Evolutionary conservation across 2,113 vertebrate genomes (phyloP), one percentile per base, ranked within the genome.

Genomic region (Sinocyclocheilus maitianheensis): DNA sequence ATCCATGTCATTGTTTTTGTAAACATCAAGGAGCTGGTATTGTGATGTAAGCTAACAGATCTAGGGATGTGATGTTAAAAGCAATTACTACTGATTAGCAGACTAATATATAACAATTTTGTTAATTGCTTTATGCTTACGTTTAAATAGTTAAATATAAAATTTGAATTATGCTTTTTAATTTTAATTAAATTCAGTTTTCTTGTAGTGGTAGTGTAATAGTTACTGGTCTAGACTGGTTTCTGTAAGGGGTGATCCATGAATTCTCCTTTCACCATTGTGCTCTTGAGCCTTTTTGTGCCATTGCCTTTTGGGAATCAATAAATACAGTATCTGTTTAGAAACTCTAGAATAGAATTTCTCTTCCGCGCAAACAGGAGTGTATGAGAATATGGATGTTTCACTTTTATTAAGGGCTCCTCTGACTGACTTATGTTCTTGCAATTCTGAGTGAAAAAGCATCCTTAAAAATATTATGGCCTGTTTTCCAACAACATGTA

Each of bases 1-100:
- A 91, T 91, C 90, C 83, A 83, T 93, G 88, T 89, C 86, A 88
- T 90, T 86, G 81, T 86, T 87, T 65, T 72, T 89, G 85, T 91
- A 81, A 87, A 78, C 30, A 30, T 86, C 51, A 69, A 51, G n/a
- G 3, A 77, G 43, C 11, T 77, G 48, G 43, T 30, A 43, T 72
- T 72, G 37, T 14, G 3, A 74, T 14, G 53, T 20, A 83, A 34
- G 63, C n/a, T 67, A 65, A 18, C 55, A 18, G 51, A 51, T 72
- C 24, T 16, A 48, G 48, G 3, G 40, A 34, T 48, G 14, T 3
- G 2, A 81, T 2, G 14, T 48, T 30, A 30, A 74, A 72, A 43
- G 6, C 3, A 1, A 43, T 43, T 74, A n/a, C 37, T 74, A 74
- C 20, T n/a, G 71, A 74, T 40, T 74, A 74, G 20, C n/a, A 13